Evolutionary conservation across 1,140 invertebrate species (phyloP).

Genomic region (Rhizoglyphus robini): DNA sequence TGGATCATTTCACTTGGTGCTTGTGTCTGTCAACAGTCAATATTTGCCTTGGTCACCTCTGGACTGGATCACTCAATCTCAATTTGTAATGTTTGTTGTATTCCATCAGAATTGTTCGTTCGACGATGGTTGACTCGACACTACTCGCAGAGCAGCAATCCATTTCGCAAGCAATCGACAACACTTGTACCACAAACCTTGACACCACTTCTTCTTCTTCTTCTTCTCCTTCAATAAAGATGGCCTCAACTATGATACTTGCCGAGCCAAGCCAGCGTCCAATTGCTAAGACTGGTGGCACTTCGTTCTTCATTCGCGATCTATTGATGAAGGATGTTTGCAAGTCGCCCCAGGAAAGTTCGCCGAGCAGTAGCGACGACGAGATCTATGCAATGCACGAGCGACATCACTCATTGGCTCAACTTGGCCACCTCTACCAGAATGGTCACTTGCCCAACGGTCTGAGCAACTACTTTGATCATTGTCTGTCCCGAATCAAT

Average conservation of each 20-base stretch:
- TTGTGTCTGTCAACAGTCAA: not conserved
- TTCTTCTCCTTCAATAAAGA: not conserved
- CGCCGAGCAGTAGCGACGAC: not conserved
- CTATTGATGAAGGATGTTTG: not conserved
- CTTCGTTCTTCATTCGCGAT: constrained; percentile 7
- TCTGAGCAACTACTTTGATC: constrained; percentile 1
- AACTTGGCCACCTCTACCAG: not conserved
- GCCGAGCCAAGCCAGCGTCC: not conserved
- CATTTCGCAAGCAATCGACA: not conserved
- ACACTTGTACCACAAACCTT: too few species aligned
- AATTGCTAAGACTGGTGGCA: not conserved
- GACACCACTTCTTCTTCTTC: not conserved
- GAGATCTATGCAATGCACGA: not conserved
- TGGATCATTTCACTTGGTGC: not conserved
- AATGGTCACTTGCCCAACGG: not conserved
- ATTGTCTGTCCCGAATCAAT: not conserved
- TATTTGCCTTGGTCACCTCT: not conserved
- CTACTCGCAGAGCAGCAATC: not conserved
- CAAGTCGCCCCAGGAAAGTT: not conserved
- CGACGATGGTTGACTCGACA: not conserved
- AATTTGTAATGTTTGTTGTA: not conserved
- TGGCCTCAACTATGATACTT: not conserved
- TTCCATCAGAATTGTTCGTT: not conserved
- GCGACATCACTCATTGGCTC: not conserved
- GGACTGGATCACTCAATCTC: constrained; percentile 1